A percentile compares a stretch with the other conserved stretches of the same genome.
phyloP scores from a whole-genome alignment of 2,113 vertebrate genomes.

The Polypterus senegalus region DNA sequence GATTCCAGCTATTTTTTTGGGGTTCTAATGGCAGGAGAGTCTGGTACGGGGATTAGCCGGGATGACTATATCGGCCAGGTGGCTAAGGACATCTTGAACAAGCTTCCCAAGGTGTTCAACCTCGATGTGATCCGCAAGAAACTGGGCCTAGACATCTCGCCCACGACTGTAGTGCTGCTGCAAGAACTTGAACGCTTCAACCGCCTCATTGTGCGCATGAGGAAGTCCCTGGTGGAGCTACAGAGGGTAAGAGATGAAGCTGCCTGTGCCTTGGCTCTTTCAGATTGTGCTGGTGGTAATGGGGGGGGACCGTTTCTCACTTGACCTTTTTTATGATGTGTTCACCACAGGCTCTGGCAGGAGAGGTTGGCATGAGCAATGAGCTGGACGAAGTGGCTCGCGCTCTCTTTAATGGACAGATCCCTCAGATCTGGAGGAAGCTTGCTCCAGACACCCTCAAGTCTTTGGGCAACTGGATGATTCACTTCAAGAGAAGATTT shows the following conservation, averaged over 20 bases:
- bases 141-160: conserved; percentile 49
- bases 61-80: conserved; percentile 77
- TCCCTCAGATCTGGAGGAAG: conserved; percentile 78
- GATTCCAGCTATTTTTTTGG: background rate
- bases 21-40: conserved; percentile 54
- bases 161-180: conserved; percentile 75
- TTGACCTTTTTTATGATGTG: background rate
- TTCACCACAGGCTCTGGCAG: conserved; percentile 69
- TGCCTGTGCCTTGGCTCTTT: background rate
- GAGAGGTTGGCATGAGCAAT: conserved; percentile 89
- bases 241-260: conserved; percentile 51
- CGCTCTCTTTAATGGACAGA: conserved; percentile 74
- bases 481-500: conserved; percentile 67
- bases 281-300: background rate
- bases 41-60: conserved; percentile 56
- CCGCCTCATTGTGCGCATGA: conserved; percentile 65
- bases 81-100: conserved; percentile 77
- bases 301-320: background rate
- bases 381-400: conserved; percentile 78
- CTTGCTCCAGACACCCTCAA: conserved; percentile 83
- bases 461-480: conserved; percentile 84
- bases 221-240: conserved; percentile 63
- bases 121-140: conserved; percentile 62
- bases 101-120: conserved; percentile 67
- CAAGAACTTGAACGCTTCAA: conserved; percentile 90